Evolutionary conservation across 2,797 vertebrate genomes (phyloP).

Genomic region (Eleutherodactylus coqui): DNA sequence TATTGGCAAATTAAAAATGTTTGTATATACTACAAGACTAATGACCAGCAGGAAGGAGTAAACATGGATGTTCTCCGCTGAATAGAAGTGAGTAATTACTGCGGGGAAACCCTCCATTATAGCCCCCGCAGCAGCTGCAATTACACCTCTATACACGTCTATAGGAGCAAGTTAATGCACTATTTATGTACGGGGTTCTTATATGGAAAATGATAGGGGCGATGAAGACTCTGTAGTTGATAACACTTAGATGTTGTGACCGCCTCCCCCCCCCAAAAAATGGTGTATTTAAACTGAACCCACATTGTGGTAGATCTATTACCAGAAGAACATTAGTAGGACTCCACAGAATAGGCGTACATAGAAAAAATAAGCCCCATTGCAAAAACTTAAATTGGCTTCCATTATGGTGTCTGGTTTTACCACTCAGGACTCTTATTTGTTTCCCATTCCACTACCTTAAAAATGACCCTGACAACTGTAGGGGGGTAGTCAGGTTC

Average conservation of each 20-base stretch:
- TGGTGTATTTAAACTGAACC: no score
- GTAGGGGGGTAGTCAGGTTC: no score
- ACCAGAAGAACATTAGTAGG: no score
- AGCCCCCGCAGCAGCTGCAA: neutral
- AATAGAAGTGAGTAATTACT: constrained; percentile 48
- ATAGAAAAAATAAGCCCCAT: no score
- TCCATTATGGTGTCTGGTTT: no score
- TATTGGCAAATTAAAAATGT: constrained; percentile 41
- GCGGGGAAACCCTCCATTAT: constrained; percentile 33
- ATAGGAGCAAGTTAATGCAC: neutral
- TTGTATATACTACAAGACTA: constrained; percentile 17
- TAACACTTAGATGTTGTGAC: neutral
- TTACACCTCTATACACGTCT: neutral
- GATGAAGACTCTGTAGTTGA: neutral
- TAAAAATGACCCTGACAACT: no score
- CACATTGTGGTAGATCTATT: no score
- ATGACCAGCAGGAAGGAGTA: constrained; percentile 18
- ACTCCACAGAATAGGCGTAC: no score
- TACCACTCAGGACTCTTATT: no score
- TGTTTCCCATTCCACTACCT: no score
- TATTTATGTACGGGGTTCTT: neutral
- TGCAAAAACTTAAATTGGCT: no score
- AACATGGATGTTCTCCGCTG: constrained; percentile 18
- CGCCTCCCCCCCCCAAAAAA: no score
- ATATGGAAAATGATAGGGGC: neutral